Base-by-base conservation (phyloP, 2,113 vertebrate species). In the Nannospalax galili region DNA sequence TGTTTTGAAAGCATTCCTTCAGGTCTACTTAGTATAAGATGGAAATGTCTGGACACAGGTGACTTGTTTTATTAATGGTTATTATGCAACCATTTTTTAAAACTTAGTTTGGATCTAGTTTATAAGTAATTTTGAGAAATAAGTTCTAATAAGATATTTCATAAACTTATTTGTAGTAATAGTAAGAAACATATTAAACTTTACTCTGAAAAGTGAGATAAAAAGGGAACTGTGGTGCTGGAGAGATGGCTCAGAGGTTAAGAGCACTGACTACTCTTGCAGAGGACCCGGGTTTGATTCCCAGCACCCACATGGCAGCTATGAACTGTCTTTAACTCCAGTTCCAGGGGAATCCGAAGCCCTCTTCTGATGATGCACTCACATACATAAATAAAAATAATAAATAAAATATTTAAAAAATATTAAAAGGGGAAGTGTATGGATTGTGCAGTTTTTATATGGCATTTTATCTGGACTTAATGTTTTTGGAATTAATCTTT, bases 31-130 rank as follows among this genome's bases (percentile, higher is more conserved):
- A 58, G 22, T 69, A 72, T 72, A 92, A 88, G 7, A 16, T 72
- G 32, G 30, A 82, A 52, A n/a, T 90, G 77, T 58, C 35, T 92
- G 45, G 52, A 74, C 14, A 92, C 45, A 88, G n/a, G 56, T 87
- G 7, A 94, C 58, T 93, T 92, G 19, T 67, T 92, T 96, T 78
- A 87, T 26, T 93, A 85, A 74, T 40, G 86, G 60, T 85, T 85
- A 85, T 58, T 90, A 75, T 78, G 35, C 35, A 52, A 58, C 28
- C 82, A 48, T 69, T 26, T 73, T 96, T 79, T 58, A 14, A 52
- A 52, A 17, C 77, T 85, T 72, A 84, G 79, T 92, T 94, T 85
- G 40, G 72, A 32, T 90, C 28, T 90, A 74, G 58, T 56, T 86
- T 87, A 77, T 40, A 35, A 32, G 30, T 72, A 67, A 87, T 88